These are phyloP conservation scores for Ianthella basta DNA, from an alignment of 37 sponge, comb jelly and placozoan species.

Conservation along the genomic window DNA sequence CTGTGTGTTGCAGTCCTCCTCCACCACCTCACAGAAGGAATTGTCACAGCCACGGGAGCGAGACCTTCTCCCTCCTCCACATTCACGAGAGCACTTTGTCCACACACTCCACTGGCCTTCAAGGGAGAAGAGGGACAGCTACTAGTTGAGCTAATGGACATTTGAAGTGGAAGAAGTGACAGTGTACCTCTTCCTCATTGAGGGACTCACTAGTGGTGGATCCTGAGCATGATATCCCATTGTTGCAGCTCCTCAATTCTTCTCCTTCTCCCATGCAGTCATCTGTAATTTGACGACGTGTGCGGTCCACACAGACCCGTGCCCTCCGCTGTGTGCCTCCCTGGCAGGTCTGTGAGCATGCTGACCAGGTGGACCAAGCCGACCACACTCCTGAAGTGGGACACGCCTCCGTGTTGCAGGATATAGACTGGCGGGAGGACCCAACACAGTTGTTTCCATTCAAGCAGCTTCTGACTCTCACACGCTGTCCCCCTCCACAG, in stretches of 20 bases:
- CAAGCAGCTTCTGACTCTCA: conserved; percentile 52
- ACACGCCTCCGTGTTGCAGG: not conserved
- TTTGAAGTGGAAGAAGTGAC: no score
- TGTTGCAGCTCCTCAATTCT: no score
- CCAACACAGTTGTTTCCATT: conserved; percentile 55
- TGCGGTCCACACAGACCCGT: conserved; percentile 24
- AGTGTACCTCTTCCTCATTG: no score
- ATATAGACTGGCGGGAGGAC: not conserved
- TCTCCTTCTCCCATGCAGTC: no score
- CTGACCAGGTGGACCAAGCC: conserved; percentile 40
- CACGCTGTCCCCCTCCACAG: conserved; percentile 72
- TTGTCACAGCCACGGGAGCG: conserved; percentile 38
- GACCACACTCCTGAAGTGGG: conserved; percentile 40
- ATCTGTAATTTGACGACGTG: no score
- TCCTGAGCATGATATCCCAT: no score
- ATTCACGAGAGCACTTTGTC: conserved; percentile 40
- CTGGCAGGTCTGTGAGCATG: conserved; percentile 55
- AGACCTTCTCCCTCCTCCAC: conserved; percentile 54
- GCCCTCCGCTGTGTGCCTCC: conserved; percentile 36
- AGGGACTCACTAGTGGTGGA: no score
- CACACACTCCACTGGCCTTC: conserved; percentile 57
- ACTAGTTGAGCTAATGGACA: no score
- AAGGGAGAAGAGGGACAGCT: no score
- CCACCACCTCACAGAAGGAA: conserved; percentile 25
- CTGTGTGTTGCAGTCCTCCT: conserved; percentile 52